Percentiles rank a stretch among this genome's conserved stretches.
phyloP scores from a whole-genome alignment of 2,113 vertebrate genomes.

The Spermophilus dauricus region DNA sequence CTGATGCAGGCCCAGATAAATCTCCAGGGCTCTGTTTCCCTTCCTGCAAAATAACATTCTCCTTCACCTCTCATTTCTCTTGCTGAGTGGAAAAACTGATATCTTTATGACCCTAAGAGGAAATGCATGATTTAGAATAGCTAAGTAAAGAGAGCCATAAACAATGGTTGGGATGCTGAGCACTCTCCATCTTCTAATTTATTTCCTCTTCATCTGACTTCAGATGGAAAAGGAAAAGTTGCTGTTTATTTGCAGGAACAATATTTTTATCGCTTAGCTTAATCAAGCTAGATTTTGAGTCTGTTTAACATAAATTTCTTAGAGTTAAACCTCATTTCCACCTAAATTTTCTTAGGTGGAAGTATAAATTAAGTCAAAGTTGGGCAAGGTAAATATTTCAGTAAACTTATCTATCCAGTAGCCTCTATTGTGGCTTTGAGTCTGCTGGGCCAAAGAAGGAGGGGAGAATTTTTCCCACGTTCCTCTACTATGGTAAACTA shows the following conservation, averaged over 20 bases:
- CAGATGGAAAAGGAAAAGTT: constrained; percentile 67
- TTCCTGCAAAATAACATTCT: constrained; percentile 72
- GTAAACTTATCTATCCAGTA: background rate
- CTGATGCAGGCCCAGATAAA: constrained; percentile 43
- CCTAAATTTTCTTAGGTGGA: constrained; percentile 53
- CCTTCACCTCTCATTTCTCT: constrained; percentile 74
- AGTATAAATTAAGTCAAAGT: constrained; percentile 62
- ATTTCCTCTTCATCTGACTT: constrained; percentile 78
- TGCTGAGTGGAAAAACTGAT: constrained; percentile 70
- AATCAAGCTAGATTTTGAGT: constrained; percentile 70
- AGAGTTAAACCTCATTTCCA: constrained; percentile 64
- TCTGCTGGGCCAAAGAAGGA: background rate
- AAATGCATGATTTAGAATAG: constrained; percentile 78
- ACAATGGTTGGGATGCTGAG: constrained; percentile 73
- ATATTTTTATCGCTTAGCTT: constrained; percentile 77
- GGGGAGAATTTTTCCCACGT: background rate
- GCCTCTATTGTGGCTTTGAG: background rate
- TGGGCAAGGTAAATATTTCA: constrained; percentile 49
- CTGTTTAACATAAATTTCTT: constrained; percentile 76
- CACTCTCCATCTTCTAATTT: constrained; percentile 70
- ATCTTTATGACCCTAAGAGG: constrained; percentile 75
- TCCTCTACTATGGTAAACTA: background rate
- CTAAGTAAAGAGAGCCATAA: constrained; percentile 75
- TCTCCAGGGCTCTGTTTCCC: constrained; percentile 67
- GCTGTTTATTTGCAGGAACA: constrained; percentile 76